These are phyloP conservation scores for Pempheris klunzingeri DNA, from an alignment of 2,797 vertebrate genomes.

Conservation along the genomic window DNA sequence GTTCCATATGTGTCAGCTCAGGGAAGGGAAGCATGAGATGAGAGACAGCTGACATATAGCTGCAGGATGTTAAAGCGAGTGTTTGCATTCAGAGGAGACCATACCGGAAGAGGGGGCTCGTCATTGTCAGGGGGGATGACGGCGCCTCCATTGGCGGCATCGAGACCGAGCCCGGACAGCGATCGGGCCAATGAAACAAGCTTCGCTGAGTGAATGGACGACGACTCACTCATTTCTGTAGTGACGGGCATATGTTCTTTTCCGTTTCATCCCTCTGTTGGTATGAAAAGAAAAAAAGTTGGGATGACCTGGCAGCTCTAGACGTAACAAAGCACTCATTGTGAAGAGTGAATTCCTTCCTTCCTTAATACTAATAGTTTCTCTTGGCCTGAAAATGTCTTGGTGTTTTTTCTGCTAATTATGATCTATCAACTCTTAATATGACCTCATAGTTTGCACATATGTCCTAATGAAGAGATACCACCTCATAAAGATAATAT, in stretches of 20 bases:
- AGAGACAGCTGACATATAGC: not conserved
- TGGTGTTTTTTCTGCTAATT: not conserved
- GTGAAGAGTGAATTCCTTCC: no score
- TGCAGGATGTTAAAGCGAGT: slow-evolving; percentile 2
- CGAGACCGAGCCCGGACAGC: slow-evolving; percentile 69
- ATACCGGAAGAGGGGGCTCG: slow-evolving; percentile 69
- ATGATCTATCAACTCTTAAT: not conserved
- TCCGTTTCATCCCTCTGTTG: slow-evolving; percentile 87
- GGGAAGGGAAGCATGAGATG: not conserved
- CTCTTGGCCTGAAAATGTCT: no score
- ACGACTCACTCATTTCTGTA: slow-evolving; percentile 78
- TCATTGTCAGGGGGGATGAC: slow-evolving; percentile 56
- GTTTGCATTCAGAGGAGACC: slow-evolving; percentile 7
- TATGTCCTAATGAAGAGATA: not conserved
- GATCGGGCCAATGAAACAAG: slow-evolving; percentile 87
- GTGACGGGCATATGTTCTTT: slow-evolving; percentile 75
- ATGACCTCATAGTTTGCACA: not conserved
- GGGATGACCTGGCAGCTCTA: not conserved
- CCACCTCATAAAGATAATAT: not conserved
- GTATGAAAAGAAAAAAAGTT: slow-evolving; percentile 9
- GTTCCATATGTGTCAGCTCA: slow-evolving; percentile 7
- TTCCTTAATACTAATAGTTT: no score
- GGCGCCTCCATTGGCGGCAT: slow-evolving; percentile 71
- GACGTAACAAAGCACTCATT: not conserved
- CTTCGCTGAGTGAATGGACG: slow-evolving; percentile 79